Evolutionary conservation across 1,140 invertebrate genomes (phyloP).

Genomic region (Meloidogyne hapla): DNA sequence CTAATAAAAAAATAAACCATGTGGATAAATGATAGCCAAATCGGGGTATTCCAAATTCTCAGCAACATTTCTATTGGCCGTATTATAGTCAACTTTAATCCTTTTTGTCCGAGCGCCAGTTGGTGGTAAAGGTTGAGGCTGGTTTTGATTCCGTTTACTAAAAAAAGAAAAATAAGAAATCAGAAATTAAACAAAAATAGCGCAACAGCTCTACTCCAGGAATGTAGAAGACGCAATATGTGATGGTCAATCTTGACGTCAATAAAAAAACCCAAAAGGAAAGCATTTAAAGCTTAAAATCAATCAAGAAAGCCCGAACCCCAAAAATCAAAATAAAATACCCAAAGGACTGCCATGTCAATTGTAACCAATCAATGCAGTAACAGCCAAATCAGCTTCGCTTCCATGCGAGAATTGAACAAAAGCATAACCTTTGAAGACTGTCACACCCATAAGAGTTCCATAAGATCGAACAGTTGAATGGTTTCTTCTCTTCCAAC

Average conservation of each 20-base stretch:
- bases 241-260: too few relatives aligned
- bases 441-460: conserved; percentile 35
- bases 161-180: neutral
- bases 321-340: conserved; percentile 18
- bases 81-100: neutral
- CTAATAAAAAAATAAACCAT: too few relatives aligned
- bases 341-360: conserved; percentile 36
- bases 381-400: conserved; percentile 41
- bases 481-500: too few relatives aligned
- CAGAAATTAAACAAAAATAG: too few relatives aligned
- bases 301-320: neutral
- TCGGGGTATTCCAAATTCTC: too few relatives aligned
- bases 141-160: neutral
- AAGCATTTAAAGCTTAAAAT: too few relatives aligned
- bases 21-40: too few relatives aligned
- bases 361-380: conserved; percentile 39
- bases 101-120: neutral
- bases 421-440: conserved; percentile 46
- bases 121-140: neutral
- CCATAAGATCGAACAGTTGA: neutral
- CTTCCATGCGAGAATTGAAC: conserved; percentile 33
- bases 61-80: neutral
- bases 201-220: too few relatives aligned
- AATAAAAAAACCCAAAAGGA: too few relatives aligned
- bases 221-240: too few relatives aligned